These are phyloP conservation scores for Genyomyrus donnyi DNA, from an alignment of 2,113 vertebrate genomes.

Conservation along the genomic window DNA sequence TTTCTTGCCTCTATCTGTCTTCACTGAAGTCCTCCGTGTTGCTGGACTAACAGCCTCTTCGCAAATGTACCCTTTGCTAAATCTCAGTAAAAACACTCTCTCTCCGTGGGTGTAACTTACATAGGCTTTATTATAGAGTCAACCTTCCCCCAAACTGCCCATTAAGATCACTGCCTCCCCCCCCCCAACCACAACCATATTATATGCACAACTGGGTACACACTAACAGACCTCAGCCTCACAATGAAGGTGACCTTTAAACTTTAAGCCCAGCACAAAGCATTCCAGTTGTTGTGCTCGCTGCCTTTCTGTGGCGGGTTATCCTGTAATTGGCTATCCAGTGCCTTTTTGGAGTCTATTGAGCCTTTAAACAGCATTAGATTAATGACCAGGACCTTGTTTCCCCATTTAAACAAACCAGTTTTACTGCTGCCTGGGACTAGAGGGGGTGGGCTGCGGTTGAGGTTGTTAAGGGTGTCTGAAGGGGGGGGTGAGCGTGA, in stretches of 20 bases:
- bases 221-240: background rate
- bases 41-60: no score
- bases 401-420: slow-evolving; percentile 17
- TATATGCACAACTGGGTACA: background rate
- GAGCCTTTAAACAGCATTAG: slow-evolving; percentile 27
- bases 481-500: background rate
- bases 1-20: background rate
- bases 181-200: background rate
- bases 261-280: slow-evolving; percentile 14
- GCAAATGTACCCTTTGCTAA: background rate
- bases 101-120: background rate
- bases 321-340: slow-evolving; percentile 7
- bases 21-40: background rate
- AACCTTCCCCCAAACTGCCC: background rate
- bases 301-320: background rate
- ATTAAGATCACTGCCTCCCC: background rate
- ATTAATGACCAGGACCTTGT: slow-evolving; percentile 14
- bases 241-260: slow-evolving; percentile 7
- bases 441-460: background rate
- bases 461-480: slow-evolving; percentile 2
- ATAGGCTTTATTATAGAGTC: background rate
- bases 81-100: background rate
- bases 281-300: background rate
- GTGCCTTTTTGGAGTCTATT: slow-evolving; percentile 26
- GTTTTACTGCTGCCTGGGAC: slow-evolving; percentile 23